Base-by-base conservation (phyloP, 2,113 vertebrate species). In the Mellivora capensis region DNA sequence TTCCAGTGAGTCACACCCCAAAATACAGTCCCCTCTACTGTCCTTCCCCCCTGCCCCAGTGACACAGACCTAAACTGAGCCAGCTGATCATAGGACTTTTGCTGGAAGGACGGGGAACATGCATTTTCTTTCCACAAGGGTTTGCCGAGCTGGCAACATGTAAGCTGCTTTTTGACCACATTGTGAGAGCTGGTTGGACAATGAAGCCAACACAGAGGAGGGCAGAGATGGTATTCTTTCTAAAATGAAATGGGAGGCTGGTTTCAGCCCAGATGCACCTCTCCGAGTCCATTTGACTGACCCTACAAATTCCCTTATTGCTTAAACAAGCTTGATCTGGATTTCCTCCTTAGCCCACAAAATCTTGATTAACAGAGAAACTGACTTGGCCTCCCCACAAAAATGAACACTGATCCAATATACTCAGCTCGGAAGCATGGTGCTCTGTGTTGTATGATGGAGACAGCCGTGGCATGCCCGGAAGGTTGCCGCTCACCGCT, bases 151-250 rank as follows among this genome's bases (percentile, higher is more conserved):
- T 44, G 42, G 23, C 29, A 21, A 13, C 27, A 21, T 4, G 1
- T 54, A n/a, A 94, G 15, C 29, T 80, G 8, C 82, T 6, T 54
- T 54, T 11, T 69, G 69, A 2, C 20, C 4, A 11, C 18, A 3
- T 1, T 29, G 52, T 29, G 15, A 82, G 21, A 39, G 31, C 20
- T 44, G 11, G 11, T 59, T 72, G 90, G 42, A 10, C 23, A 25
- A 15, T 17, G 3, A 31, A 7, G 2, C 34, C 62, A 59, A 8
- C 0, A 2, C 7, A 29, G 3, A 37, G n/a, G 17, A 72, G 4
- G 76, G 20, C 23, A 59, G 82, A 82, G 7, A 29, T 2, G 7
- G 3, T 6, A 34, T 2, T 59, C 37, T 37, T n/a, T 37, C 42
- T 47, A 47, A 27, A 77, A 90, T 17, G 2, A 1, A 27, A n/a